Evolutionary conservation across 2,888 invertebrate genomes (phyloP).

Genomic region (Chrysomela aeneicollis): DNA sequence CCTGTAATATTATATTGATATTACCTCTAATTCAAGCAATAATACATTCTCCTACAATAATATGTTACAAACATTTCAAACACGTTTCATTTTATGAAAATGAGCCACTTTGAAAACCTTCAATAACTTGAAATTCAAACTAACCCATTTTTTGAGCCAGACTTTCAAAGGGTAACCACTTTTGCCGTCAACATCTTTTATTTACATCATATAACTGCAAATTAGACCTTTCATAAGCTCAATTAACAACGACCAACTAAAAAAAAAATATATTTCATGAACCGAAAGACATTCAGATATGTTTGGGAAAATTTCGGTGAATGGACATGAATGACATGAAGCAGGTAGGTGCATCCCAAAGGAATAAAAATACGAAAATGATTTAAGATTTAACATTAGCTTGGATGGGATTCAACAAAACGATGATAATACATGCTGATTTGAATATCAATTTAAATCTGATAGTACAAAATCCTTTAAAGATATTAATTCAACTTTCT

Average conservation of each 20-base stretch:
- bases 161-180: too few species aligned
- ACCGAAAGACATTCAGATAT: constrained; percentile 20
- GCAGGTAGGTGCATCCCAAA: constrained; percentile 21
- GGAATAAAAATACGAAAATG: constrained; percentile 4
- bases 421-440: neutral
- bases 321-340: constrained; percentile 29
- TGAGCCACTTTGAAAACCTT: neutral
- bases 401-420: neutral
- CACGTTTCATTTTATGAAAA: neutral
- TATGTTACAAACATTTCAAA: neutral
- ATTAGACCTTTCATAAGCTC: constrained; percentile 28
- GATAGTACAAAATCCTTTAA: too few species aligned
- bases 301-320: constrained; percentile 19
- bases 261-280: neutral
- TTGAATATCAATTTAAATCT: too few species aligned
- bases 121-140: neutral
- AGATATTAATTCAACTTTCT: neutral
- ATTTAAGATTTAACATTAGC: neutral
- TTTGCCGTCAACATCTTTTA: neutral
- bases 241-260: constrained; percentile 24
- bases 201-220: neutral
- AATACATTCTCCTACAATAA: constrained; percentile 4
- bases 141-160: too few species aligned
- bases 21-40: constrained; percentile 19
- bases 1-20: neutral